Base-by-base conservation (phyloP, 2,797 vertebrate species). In the Scyliorhinus canicula region DNA sequence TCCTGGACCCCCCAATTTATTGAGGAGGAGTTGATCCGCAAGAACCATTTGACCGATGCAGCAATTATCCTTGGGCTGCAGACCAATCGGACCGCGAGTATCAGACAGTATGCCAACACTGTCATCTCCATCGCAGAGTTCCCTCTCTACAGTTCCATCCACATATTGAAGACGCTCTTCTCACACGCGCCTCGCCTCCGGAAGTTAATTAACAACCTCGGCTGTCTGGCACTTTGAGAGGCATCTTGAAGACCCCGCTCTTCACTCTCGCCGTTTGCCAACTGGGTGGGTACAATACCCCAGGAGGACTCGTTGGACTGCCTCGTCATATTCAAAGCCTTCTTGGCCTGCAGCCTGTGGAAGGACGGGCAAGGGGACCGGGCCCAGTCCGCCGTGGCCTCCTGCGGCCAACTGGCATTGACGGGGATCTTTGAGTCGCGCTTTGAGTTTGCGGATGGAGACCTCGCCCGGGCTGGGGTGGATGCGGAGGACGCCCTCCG, bases 401-500 rank as follows among this genome's bases (percentile, higher is more conserved):
- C 95, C 35, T 96, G 96, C 91, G 96, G 96, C 14, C 60, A 96
- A 31, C 95, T 97, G 95, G 97, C 96, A 28, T 95, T 96, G 95
- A 95, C 40, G 6, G 95, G 95, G 19, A 69, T 96, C 95, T 96
- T 96, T 31, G 95, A 96, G 26, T 95, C 95, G 16, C 74, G 93
- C 65, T 96, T 96, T 95, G 95, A 96, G 63, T 97, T 97, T 67
- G 95, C 44, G 3, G 95, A 95, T 0, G 93, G 95, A 21, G 65
- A 26, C 0, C 65, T 67, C 3, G 19, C 1, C 19, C 21, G 0
- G 2, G 4, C 26, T 4, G 26, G 65, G 21, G 26, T 67, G 65
- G 2, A 21, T 21, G 19, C 65, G 2, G 65, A 69, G 65, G 0
- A 69, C 3, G 65, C 65, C 21, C 65, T 69, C 1, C 95, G 79